Evolutionary conservation across 2,888 invertebrate species (phyloP), one percentile per base, ranked within the genome.

Genomic region (Eristalis pertinax): DNA sequence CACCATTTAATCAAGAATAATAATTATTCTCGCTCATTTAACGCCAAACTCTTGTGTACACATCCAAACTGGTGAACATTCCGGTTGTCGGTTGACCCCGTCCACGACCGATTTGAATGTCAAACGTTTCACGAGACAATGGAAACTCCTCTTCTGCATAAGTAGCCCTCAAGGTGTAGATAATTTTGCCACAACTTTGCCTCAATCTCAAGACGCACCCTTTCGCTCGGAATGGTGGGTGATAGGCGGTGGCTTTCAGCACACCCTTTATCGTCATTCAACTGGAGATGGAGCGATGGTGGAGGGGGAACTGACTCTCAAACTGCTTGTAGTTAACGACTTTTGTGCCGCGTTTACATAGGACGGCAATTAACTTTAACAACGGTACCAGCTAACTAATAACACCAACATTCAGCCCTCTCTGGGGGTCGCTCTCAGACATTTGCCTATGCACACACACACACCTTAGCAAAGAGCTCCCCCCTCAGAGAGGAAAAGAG

Each of bases 351-450:
- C 68, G 76, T 81, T 85, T 85, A 77, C 81, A 85, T 80, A 84
- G 84, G 79, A 85, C 60, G 64, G 85, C 85, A 85, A 85, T 85
- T 85, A 85, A 77, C 75, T 81, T 76, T 85, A 68, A 85, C 76
- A 81, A 64, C 77, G 69, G 68, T 58, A 68, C n/a, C 76, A 60
- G 63, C 68, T 70, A 65, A 85, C 80, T 80, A 85, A 85, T 81
- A 76, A 72, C 43, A 65, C 29, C 70, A 63, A 73, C 72, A 60
- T 32, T 67, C 32, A 35, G 8, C 11, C 35, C n/a, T n/a, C n/a
- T n/a, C n/a, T n/a, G 38, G 4, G 38, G 11, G 67, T 35, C 38
- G 35, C 43, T 7, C 32, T 32, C 32, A 32, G 32, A 32, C 35
- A 63, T n/a, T n/a, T n/a, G n/a, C n/a, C n/a, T n/a, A 60, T 5